Conservation (phyloP, 2,888 invertebrate genomes). For the Drosophila atripex region DNA sequence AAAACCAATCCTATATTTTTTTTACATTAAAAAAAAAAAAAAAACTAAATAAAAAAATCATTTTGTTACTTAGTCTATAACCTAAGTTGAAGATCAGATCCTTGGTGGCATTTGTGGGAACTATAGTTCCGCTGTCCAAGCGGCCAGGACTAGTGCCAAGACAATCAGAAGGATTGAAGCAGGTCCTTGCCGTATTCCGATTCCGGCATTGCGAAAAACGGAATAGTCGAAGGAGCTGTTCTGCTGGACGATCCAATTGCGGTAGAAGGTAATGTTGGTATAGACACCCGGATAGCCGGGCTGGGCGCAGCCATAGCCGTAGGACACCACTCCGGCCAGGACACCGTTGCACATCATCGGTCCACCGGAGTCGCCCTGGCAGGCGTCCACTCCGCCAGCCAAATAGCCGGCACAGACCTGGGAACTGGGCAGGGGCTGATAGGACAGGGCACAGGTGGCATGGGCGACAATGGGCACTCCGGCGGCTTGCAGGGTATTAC, state of each 20-base stretch:
- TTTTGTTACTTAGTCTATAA: conserved; percentile 6
- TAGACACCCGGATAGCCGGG: conserved; percentile 74
- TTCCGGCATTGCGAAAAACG: conserved; percentile 31
- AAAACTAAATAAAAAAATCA: conserved; percentile 8
- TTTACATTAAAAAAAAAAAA: neutral
- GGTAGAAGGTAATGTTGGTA: conserved; percentile 71
- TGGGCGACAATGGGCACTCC: conserved; percentile 59
- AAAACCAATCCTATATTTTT: neutral
- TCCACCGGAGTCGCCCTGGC: conserved; percentile 81
- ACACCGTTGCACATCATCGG: conserved; percentile 65
- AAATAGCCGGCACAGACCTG: conserved; percentile 76
- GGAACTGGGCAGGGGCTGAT: conserved; percentile 48
- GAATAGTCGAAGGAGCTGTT: conserved; percentile 61
- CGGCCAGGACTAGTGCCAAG: conserved; percentile 23
- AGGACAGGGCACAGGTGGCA: conserved; percentile 44
- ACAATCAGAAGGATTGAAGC: conserved; percentile 1
- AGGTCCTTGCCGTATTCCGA: neutral
- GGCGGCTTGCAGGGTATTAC: conserved; percentile 46
- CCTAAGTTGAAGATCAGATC: neutral
- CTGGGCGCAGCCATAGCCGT: conserved; percentile 69
- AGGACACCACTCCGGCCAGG: conserved; percentile 76
- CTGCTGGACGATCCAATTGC: conserved; percentile 61
- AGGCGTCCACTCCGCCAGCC: conserved; percentile 73
- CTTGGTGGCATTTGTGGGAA: neutral
- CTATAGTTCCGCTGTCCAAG: neutral